A percentile compares a stretch with the other conserved stretches of the same genome.
These are phyloP conservation scores for Neoniphon sammara DNA, from an alignment of 2,797 vertebrate species.

Conservation along the genomic window DNA sequence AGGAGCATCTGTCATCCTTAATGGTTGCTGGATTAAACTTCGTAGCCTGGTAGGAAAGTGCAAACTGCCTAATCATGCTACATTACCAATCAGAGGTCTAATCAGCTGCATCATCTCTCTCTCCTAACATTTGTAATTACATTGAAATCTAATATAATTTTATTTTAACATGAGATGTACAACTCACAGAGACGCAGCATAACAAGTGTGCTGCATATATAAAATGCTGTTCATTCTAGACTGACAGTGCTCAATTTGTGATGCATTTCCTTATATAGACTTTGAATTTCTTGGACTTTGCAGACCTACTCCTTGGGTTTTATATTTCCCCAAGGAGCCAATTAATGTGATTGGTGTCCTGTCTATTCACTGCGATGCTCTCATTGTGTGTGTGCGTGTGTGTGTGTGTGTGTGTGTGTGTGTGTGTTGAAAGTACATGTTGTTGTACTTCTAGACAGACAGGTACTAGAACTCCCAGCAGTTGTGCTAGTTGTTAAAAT, in stretches of 20 bases:
- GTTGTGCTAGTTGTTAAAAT: slow-evolving; percentile 30
- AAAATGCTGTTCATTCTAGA: slow-evolving; percentile 41
- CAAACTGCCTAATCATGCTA: slow-evolving; percentile 60
- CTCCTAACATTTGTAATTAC: slow-evolving; percentile 31
- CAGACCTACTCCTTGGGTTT: slow-evolving; percentile 47
- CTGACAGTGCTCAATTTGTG: slow-evolving; percentile 40
- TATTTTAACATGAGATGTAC: slow-evolving; percentile 45
- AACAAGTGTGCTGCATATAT: slow-evolving; percentile 9
- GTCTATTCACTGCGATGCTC: slow-evolving; percentile 43
- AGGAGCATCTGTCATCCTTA: slow-evolving; percentile 58
- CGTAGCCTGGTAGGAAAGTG: slow-evolving; percentile 57
- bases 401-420: slow-evolving; percentile 18
- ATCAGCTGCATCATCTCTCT: slow-evolving; percentile 50
- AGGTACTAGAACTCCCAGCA: slow-evolving; percentile 7
- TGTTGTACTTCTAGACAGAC: slow-evolving; percentile 23
- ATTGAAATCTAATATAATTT: slow-evolving; percentile 46
- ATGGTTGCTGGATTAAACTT: slow-evolving; percentile 54
- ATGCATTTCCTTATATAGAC: slow-evolving; percentile 46
- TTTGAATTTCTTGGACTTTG: slow-evolving; percentile 53
- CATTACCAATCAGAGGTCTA: slow-evolving; percentile 58
- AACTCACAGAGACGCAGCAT: not conserved
- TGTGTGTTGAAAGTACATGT: slow-evolving; percentile 5
- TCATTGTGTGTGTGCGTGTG: slow-evolving; percentile 3
- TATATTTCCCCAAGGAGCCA: slow-evolving; percentile 70
- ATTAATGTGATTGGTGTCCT: slow-evolving; percentile 75